phyloP scores from a whole-genome alignment of 2,888 invertebrate species.

The Drosophila bunnanda region DNA sequence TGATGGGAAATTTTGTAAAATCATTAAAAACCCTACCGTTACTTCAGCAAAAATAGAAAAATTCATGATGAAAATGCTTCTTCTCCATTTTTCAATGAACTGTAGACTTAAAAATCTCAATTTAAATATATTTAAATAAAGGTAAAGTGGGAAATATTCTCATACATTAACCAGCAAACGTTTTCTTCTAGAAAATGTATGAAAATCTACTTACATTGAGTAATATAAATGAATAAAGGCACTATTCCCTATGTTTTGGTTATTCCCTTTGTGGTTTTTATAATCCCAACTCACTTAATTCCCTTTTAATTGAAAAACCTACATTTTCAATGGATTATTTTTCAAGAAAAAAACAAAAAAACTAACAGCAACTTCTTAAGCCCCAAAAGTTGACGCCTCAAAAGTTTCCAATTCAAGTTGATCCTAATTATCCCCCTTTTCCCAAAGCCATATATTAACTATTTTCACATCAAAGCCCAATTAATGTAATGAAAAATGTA shows the following conservation, averaged over 20 bases:
- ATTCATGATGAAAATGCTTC: too few species aligned
- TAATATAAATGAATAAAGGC: background rate
- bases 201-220: background rate
- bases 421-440: background rate
- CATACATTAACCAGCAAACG: too few species aligned
- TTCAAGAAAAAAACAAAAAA: background rate
- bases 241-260: background rate
- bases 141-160: too few species aligned
- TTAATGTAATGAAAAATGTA: constrained; percentile 70
- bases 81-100: too few species aligned
- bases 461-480: constrained; percentile 62
- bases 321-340: background rate
- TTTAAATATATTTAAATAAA: too few species aligned
- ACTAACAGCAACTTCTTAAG: background rate
- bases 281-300: background rate
- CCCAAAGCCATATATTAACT: constrained; percentile 36
- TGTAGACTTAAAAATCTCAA: too few species aligned
- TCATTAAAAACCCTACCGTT: background rate
- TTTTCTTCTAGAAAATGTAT: background rate
- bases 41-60: background rate
- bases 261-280: background rate
- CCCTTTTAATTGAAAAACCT: background rate
- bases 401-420: background rate
- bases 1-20: background rate
- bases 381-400: constrained; percentile 6